A percentile compares a stretch with the other conserved stretches of the same genome.
Conservation (phyloP, 2,888 invertebrate genomes). For the Omphaloscelis lunosa region DNA sequence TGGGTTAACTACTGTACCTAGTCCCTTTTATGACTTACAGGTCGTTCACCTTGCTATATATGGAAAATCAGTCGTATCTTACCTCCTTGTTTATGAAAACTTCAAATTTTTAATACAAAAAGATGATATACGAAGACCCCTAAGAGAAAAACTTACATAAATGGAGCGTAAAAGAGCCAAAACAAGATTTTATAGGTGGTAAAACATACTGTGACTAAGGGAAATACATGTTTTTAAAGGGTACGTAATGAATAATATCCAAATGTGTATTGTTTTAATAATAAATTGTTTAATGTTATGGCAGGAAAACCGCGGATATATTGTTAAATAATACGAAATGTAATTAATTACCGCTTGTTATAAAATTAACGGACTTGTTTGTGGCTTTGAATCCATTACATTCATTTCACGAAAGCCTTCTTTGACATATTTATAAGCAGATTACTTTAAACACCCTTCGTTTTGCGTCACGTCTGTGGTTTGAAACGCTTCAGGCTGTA, state of each 20-base stretch:
- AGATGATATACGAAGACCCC: neutral
- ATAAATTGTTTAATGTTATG: slow-evolving; percentile 29
- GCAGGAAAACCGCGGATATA: slow-evolving; percentile 41
- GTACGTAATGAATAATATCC: slow-evolving; percentile 13
- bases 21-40: slow-evolving; percentile 55
- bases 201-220: slow-evolving; percentile 17
- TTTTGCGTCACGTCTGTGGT: slow-evolving; percentile 18
- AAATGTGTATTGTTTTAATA: slow-evolving; percentile 26
- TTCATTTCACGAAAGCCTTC: slow-evolving; percentile 16
- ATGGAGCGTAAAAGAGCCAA: neutral
- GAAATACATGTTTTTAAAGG: slow-evolving; percentile 26
- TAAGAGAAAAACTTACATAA: neutral
- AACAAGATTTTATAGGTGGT: neutral
- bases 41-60: slow-evolving; percentile 53
- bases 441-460: slow-evolving; percentile 7
- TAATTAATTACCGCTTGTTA: slow-evolving; percentile 34
- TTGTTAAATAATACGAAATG: slow-evolving; percentile 26
- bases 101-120: neutral
- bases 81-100: neutral
- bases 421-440: slow-evolving; percentile 43
- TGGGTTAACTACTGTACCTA: slow-evolving; percentile 63
- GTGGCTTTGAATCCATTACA: slow-evolving; percentile 10
- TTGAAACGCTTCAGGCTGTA: slow-evolving; percentile 6
- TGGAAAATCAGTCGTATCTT: slow-evolving; percentile 11
- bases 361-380: slow-evolving; percentile 19